Percentiles rank a stretch among this genome's conserved stretches.
phyloP scores from a whole-genome alignment of 2,113 vertebrate genomes.

The Vidua macroura region DNA sequence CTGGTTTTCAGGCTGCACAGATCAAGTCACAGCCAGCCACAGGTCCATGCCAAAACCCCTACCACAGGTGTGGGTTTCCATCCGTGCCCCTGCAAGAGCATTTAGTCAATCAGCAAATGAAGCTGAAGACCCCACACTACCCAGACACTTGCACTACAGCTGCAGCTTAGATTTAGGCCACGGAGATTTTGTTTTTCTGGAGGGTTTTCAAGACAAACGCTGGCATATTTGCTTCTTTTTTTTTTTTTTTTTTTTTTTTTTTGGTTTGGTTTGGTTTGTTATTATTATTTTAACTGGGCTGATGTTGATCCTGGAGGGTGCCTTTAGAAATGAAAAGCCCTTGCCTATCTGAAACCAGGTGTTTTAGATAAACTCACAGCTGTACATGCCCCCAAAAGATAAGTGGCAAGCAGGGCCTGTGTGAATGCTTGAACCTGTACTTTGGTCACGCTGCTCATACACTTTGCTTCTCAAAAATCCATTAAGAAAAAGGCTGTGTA shows the following conservation, averaged over 20 bases:
- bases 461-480: background rate
- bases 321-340: background rate
- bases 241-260: too few species aligned
- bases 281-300: background rate
- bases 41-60: background rate
- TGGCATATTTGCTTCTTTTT: background rate
- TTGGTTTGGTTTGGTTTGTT: background rate
- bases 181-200: background rate
- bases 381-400: background rate
- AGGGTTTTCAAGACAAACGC: background rate
- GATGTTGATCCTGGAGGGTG: constrained; percentile 12
- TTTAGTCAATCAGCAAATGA: background rate
- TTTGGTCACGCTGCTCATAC: background rate
- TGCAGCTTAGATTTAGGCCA: background rate
- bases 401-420: background rate
- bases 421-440: background rate
- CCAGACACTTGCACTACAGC: background rate
- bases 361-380: constrained; percentile 10
- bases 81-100: background rate
- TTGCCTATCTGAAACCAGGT: background rate
- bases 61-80: background rate
- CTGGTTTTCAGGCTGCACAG: background rate
- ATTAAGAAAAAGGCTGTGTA: background rate
- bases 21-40: background rate
- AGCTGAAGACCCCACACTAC: background rate